phyloP scores from a whole-genome alignment of 2,888 invertebrate species.

The Dynastes hyllus region DNA sequence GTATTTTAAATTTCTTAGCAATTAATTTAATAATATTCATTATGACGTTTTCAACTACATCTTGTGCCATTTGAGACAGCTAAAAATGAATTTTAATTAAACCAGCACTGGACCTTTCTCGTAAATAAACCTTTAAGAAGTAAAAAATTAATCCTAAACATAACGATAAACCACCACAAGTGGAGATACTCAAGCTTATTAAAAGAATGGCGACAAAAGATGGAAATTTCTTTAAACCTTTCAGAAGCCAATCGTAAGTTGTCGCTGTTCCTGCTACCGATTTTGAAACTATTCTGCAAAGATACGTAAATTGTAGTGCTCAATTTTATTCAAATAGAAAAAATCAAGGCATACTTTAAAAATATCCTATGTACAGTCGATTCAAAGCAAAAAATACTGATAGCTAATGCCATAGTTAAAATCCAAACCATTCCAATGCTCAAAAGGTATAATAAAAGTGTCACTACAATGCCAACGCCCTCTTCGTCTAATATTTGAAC shows the following conservation, averaged over 20 bases:
- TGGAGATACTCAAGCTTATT: slow-evolving; percentile 77
- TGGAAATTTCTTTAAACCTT: slow-evolving; percentile 81
- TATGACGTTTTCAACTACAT: slow-evolving; percentile 77
- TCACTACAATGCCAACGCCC: slow-evolving; percentile 70
- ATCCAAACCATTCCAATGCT: slow-evolving; percentile 77
- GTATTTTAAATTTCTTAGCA: slow-evolving; percentile 41
- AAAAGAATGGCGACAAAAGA: slow-evolving; percentile 78
- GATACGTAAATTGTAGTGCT: neutral
- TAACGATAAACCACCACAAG: slow-evolving; percentile 85
- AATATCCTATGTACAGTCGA: slow-evolving; percentile 80
- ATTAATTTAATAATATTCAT: slow-evolving; percentile 65
- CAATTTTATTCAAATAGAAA: slow-evolving; percentile 31
- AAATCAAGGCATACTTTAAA: slow-evolving; percentile 73
- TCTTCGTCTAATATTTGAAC: slow-evolving; percentile 63
- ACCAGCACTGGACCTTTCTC: too few species aligned
- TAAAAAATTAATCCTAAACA: slow-evolving; percentile 79
- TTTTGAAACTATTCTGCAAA: slow-evolving; percentile 71
- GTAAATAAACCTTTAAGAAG: slow-evolving; percentile 76
- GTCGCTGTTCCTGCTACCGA: slow-evolving; percentile 70
- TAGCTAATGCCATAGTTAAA: slow-evolving; percentile 73
- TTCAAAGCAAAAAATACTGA: slow-evolving; percentile 79
- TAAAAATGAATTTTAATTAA: slow-evolving; percentile 65
- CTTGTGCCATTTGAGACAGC: slow-evolving; percentile 85
- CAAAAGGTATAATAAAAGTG: slow-evolving; percentile 77
- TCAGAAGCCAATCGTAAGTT: slow-evolving; percentile 78